phyloP scores from a whole-genome alignment of 2,888 invertebrate species.

The Neoscelio sp. region DNA sequence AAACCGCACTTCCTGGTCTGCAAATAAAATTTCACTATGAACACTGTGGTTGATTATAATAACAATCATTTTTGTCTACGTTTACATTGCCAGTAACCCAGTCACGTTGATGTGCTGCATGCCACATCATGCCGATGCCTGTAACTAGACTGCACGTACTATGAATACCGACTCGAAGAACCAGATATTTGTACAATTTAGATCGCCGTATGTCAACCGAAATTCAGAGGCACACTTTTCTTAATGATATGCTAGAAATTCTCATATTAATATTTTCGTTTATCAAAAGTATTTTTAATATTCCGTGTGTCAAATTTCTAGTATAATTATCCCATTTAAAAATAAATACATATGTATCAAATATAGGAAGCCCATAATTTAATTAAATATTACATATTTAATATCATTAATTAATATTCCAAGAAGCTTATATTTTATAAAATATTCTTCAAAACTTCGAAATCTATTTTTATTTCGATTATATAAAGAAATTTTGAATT shows the following conservation, averaged over 20 bases:
- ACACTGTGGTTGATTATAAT: slow-evolving; percentile 37
- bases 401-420: too few relatives aligned
- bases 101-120: slow-evolving; percentile 13
- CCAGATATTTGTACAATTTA: slow-evolving; percentile 23
- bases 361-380: too few relatives aligned
- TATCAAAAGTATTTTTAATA: too few relatives aligned
- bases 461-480: too few relatives aligned
- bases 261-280: too few relatives aligned
- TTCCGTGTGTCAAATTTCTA: too few relatives aligned
- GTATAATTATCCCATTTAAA: too few relatives aligned
- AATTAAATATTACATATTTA: too few relatives aligned
- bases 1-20: slow-evolving; percentile 44
- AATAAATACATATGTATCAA: too few relatives aligned
- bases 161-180: slow-evolving; percentile 41
- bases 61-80: slow-evolving; percentile 35
- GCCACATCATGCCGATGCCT: slow-evolving; percentile 24
- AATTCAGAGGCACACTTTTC: slow-evolving; percentile 1
- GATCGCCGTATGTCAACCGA: not conserved
- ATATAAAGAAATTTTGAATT: too few relatives aligned
- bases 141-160: slow-evolving; percentile 32
- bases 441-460: too few relatives aligned
- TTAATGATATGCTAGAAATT: not conserved
- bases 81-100: slow-evolving; percentile 10
- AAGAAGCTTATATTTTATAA: too few relatives aligned
- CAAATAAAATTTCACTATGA: slow-evolving; percentile 39